A percentile compares a stretch with the other conserved stretches of the same genome.
These are phyloP conservation scores for Caradrina clavipalpis DNA, from an alignment of 2,888 invertebrate genomes.

Conservation along the genomic window DNA sequence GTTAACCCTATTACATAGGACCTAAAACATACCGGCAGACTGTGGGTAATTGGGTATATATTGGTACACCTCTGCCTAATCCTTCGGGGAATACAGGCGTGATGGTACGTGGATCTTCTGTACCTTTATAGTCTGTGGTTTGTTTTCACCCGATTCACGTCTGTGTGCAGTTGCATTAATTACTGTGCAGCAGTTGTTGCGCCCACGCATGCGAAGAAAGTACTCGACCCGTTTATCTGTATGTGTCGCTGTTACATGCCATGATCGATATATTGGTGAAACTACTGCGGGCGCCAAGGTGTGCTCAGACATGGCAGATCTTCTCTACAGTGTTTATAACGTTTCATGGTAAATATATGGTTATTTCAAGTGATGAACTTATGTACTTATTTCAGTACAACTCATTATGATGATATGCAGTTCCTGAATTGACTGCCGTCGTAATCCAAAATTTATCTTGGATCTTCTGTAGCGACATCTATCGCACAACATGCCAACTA, in stretches of 20 bases:
- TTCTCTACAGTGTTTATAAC: not conserved
- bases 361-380: too few species aligned
- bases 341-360: not conserved
- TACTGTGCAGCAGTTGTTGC: slow-evolving; percentile 77
- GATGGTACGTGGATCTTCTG: slow-evolving; percentile 35
- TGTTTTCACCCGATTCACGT: slow-evolving; percentile 58
- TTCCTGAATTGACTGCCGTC: too few species aligned
- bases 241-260: slow-evolving; percentile 55
- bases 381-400: too few species aligned
- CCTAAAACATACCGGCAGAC: too few species aligned
- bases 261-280: slow-evolving; percentile 62
- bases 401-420: too few species aligned
- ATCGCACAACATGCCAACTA: too few species aligned
- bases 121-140: not conserved
- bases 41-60: too few species aligned
- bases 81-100: too few species aligned
- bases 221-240: slow-evolving; percentile 66
- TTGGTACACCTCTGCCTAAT: too few species aligned
- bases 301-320: not conserved
- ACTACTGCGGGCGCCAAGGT: slow-evolving; percentile 30
- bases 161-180: slow-evolving; percentile 81
- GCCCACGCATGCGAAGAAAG: slow-evolving; percentile 81
- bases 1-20: too few species aligned
- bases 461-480: too few species aligned
- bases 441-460: too few species aligned